Conservation (phyloP, 2,888 invertebrate genomes). For the Mactromeris polynyma region DNA sequence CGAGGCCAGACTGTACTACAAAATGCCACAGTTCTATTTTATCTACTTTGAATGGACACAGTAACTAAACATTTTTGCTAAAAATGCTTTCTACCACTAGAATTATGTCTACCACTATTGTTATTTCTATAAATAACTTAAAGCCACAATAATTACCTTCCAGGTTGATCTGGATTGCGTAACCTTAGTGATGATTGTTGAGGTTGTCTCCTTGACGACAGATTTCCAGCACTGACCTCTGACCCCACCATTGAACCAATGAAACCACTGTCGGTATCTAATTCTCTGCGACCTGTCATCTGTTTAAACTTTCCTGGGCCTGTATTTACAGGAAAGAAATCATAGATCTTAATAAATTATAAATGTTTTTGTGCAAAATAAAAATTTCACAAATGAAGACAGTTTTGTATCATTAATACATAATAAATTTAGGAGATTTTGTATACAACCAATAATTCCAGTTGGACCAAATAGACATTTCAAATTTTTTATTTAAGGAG, state of each 20-base stretch:
- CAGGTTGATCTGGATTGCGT: constrained; percentile 65
- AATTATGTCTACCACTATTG: no score
- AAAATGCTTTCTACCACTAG: no score
- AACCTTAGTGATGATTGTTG: constrained; percentile 70
- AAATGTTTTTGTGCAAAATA: neutral
- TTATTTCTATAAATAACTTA: neutral
- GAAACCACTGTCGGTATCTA: constrained; percentile 83
- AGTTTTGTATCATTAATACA: no score
- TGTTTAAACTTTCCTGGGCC: constrained; percentile 83
- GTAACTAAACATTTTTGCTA: no score
- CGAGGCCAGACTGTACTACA: no score
- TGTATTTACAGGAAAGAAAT: neutral
- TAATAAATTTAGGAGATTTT: no score
- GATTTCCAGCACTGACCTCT: constrained; percentile 76
- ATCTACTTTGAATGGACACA: no score
- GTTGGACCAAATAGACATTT: no score
- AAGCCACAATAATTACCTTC: neutral
- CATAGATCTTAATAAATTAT: neutral
- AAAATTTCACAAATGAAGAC: neutral
- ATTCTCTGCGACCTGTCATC: constrained; percentile 80
- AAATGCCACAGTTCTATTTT: no score
- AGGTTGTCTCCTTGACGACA: constrained; percentile 70
- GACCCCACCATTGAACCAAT: constrained; percentile 83
- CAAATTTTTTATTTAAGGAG: no score
- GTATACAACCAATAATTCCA: no score